Conservation (phyloP, 2,888 invertebrate genomes). For the Hyles lineata region DNA sequence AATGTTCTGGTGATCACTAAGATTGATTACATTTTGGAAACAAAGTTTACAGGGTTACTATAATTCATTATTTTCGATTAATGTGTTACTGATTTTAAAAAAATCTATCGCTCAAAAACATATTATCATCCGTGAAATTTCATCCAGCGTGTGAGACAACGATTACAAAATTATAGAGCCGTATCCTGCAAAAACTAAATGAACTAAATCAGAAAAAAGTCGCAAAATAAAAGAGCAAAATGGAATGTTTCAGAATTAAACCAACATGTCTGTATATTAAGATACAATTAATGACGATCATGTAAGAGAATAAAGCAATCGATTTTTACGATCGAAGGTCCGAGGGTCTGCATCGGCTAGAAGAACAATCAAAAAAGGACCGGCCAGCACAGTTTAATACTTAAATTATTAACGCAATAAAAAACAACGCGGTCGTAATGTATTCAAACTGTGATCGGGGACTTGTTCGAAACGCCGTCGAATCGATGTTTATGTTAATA, state of each 20-base stretch:
- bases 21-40: not conserved
- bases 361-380: conserved; percentile 29
- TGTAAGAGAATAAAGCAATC: conserved; percentile 28
- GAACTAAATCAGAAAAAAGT: not conserved
- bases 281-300: conserved; percentile 22
- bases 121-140: too few species aligned
- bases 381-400: conserved; percentile 66
- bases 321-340: conserved; percentile 25
- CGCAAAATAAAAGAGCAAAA: not conserved
- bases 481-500: conserved; percentile 80
- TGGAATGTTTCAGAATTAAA: not conserved
- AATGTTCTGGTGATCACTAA: not conserved
- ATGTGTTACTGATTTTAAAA: too few species aligned
- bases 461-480: conserved; percentile 67
- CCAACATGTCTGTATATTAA: not conserved
- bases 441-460: conserved; percentile 72
- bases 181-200: not conserved
- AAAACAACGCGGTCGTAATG: conserved; percentile 71
- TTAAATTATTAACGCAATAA: conserved; percentile 77
- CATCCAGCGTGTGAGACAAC: not conserved
- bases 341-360: conserved; percentile 14
- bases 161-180: not conserved
- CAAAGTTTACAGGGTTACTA: too few species aligned
- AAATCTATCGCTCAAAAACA: too few species aligned
- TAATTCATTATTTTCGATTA: too few species aligned